A percentile compares a stretch with the other conserved stretches of the same genome.
phyloP scores from a whole-genome alignment of 2,113 vertebrate species.

The Silurus asotus region DNA sequence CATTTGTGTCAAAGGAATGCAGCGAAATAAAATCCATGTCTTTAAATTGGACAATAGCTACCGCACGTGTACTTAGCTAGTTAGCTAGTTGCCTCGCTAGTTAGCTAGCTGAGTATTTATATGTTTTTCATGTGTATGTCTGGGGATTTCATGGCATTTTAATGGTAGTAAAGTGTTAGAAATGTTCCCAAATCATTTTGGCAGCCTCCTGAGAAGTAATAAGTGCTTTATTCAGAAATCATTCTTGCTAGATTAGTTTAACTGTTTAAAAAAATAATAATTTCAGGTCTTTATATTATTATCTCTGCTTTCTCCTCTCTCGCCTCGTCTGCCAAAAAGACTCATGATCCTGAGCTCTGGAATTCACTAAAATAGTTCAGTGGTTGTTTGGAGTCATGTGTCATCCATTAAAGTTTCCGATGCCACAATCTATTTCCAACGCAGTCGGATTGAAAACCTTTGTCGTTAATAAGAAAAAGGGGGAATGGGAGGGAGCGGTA shows the following conservation, averaged over 20 bases:
- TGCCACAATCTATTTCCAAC: conserved; percentile 32
- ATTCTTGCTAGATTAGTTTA: not conserved
- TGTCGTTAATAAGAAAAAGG: conserved; percentile 47
- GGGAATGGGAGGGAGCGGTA: not conserved
- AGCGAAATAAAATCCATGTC: not conserved
- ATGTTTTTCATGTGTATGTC: too few relatives aligned
- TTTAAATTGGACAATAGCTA: too few relatives aligned
- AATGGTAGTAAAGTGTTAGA: not conserved
- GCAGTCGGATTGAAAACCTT: conserved; percentile 56
- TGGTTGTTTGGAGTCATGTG: conserved; percentile 64
- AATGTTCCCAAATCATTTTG: not conserved
- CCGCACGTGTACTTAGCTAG: too few relatives aligned
- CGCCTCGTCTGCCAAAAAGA: not conserved
- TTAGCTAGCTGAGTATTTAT: not conserved
- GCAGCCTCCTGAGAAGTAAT: not conserved
- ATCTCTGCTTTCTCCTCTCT: conserved; percentile 11
- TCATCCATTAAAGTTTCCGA: conserved; percentile 52
- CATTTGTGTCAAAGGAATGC: too few relatives aligned
- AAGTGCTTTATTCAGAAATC: not conserved
- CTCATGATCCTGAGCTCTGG: conserved; percentile 43
- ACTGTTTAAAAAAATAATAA: too few relatives aligned
- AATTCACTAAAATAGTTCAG: conserved; percentile 51
- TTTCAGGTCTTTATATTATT: not conserved
- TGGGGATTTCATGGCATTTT: not conserved
- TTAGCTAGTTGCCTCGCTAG: not conserved